Evolutionary conservation across 2,888 invertebrate genomes (phyloP), one percentile per base, ranked within the genome.

Genomic region (Erynnis tages): DNA sequence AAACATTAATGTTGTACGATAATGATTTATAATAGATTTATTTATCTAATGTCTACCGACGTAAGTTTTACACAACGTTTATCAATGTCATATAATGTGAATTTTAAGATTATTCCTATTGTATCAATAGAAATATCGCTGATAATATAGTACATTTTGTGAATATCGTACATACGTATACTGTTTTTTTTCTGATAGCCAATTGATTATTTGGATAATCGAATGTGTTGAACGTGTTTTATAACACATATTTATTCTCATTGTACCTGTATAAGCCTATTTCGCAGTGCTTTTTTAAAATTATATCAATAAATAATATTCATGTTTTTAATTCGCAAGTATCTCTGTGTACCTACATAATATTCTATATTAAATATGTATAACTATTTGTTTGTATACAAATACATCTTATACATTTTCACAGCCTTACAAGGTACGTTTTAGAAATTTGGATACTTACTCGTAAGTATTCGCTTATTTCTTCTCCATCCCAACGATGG

Each of bases 1-100:
- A 57, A 59, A 52, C 54, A 53, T 50, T 60, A 46, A 43, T 35
- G 54, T 44, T 23, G 57, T 49, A 40, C 10, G 55, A 55, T 54
- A 55, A 48, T n/a, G n/a, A n/a, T 29, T 44, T 13, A 32, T 25
- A 29, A 13, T 14, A 17, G 21, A 34, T 17, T 37, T 38, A 16
- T 17, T 46, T 27, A 46, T 25, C 46, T 10, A 13, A 17, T 14
- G 25, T 46, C 37, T 37, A 14, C 14, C 45, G 23, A 45, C 37
- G 46, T 35, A 27, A 37, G 1, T 17, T 17, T 37, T 25, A 34
- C 23, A 16, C 16, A 6, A 14, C 2, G 14, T 4, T 35, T 50
- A 50, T 50, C 50, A 19, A 29, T 35, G 27, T 29, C 49, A 49
- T n/a, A n/a, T n/a, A 30, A 16, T 30, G 13, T 11, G 37, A 23